phyloP scores from a whole-genome alignment of 2,797 vertebrate species.

The Ispidina lecontei region DNA sequence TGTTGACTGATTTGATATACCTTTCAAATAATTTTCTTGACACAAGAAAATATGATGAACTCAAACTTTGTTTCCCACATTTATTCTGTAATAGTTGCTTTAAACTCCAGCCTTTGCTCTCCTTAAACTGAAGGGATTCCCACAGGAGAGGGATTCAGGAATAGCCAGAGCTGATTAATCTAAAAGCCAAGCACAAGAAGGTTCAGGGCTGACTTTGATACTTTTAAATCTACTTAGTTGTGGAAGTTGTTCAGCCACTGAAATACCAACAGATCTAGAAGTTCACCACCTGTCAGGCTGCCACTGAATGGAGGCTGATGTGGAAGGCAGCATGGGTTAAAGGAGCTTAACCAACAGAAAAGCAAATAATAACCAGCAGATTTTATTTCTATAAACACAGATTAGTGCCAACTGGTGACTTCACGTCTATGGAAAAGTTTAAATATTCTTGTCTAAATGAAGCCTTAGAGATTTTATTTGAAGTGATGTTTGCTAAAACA shows the following conservation, averaged over 20 bases:
- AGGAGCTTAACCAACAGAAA: slow-evolving; percentile 14
- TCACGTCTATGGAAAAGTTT: slow-evolving; percentile 73
- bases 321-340: slow-evolving; percentile 30
- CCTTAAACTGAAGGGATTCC: neutral
- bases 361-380: slow-evolving; percentile 53
- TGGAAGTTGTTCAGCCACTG: neutral
- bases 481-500: slow-evolving; percentile 67
- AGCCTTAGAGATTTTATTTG: slow-evolving; percentile 63
- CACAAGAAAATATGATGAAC: neutral
- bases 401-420: slow-evolving; percentile 68
- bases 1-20: neutral
- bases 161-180: neutral
- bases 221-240: neutral
- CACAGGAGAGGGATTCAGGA: neutral
- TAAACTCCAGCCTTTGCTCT: neutral
- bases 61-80: neutral
- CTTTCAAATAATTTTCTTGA: neutral
- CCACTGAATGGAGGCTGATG: neutral
- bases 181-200: neutral
- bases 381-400: slow-evolving; percentile 66
- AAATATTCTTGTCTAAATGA: slow-evolving; percentile 62
- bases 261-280: neutral
- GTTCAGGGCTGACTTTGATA: neutral
- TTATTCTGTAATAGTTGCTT: neutral
- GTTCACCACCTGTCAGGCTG: neutral